Conservation (phyloP, 2,113 vertebrate species). For the Caranx ignobilis region DNA sequence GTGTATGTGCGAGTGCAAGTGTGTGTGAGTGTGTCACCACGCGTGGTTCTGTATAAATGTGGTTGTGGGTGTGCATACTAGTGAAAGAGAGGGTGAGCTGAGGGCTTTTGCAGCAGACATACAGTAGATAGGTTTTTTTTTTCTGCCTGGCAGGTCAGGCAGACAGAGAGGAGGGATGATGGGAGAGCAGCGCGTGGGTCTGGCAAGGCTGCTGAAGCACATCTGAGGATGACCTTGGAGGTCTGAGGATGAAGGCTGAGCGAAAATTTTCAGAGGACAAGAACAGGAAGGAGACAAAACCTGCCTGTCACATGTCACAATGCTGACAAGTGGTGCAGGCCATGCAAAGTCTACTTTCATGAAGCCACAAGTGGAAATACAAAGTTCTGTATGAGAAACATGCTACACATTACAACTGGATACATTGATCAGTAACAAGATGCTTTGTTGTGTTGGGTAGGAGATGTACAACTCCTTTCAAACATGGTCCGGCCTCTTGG, state of each 20-base stretch:
- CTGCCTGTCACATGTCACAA: constrained; percentile 68
- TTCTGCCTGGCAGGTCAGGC: constrained; percentile 61
- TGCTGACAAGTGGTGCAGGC: constrained; percentile 61
- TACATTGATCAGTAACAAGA: constrained; percentile 1
- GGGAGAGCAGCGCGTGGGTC: constrained; percentile 62
- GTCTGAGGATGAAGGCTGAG: constrained; percentile 71
- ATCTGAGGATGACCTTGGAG: constrained; percentile 80
- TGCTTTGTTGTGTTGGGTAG: neutral
- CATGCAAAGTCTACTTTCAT: constrained; percentile 50
- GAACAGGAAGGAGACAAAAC: constrained; percentile 65
- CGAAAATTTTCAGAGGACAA: constrained; percentile 70
- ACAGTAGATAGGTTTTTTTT: constrained; percentile 32
- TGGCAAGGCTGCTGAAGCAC: constrained; percentile 71
- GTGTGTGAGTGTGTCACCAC: neutral
- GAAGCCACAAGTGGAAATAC: constrained; percentile 11
- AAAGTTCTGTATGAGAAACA: neutral
- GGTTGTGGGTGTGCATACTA: constrained; percentile 41
- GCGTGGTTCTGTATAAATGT: constrained; percentile 33
- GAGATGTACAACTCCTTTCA: neutral
- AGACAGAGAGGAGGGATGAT: constrained; percentile 66
- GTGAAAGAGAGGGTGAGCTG: constrained; percentile 53
- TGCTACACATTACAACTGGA: neutral
- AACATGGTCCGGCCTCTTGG: neutral
- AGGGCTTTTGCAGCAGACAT: constrained; percentile 60
- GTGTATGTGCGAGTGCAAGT: neutral